A percentile compares a stretch with the other conserved stretches of the same genome.
phyloP scores from a whole-genome alignment of 2,797 vertebrate species.

The Margarornis squamiger region DNA sequence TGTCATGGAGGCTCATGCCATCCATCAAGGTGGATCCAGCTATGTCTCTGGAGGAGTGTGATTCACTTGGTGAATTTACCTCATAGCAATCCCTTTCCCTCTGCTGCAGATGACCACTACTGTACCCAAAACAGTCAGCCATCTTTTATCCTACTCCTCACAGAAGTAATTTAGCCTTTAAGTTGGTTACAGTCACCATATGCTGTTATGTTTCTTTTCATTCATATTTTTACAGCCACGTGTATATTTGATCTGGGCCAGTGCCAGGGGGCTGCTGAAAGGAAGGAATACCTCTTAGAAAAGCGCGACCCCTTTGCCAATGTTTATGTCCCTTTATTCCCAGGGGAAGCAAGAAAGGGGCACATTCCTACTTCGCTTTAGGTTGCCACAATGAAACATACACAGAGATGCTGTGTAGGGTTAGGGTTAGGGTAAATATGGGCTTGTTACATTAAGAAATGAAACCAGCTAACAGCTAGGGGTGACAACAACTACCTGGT shows the following conservation, averaged over 20 bases:
- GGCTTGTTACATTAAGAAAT: neutral
- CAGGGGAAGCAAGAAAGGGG: neutral
- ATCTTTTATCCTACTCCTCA: neutral
- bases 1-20: rapidly evolving
- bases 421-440: neutral
- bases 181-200: neutral
- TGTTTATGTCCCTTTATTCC: neutral
- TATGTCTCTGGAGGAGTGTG: neutral
- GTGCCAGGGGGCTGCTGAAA: neutral
- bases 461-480: neutral
- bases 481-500: neutral
- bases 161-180: rapidly evolving
- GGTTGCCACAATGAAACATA: neutral
- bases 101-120: neutral
- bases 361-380: neutral
- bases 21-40: neutral
- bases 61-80: neutral
- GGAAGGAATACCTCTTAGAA: neutral
- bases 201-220: neutral
- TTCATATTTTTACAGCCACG: neutral
- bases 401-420: neutral
- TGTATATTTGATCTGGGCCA: neutral
- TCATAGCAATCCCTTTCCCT: neutral
- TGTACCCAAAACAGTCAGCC: neutral
- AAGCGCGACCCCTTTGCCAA: neutral